A percentile compares a stretch with the other conserved stretches of the same genome.
phyloP scores from a whole-genome alignment of 2,113 vertebrate species.

The Dermatemys mawii region DNA sequence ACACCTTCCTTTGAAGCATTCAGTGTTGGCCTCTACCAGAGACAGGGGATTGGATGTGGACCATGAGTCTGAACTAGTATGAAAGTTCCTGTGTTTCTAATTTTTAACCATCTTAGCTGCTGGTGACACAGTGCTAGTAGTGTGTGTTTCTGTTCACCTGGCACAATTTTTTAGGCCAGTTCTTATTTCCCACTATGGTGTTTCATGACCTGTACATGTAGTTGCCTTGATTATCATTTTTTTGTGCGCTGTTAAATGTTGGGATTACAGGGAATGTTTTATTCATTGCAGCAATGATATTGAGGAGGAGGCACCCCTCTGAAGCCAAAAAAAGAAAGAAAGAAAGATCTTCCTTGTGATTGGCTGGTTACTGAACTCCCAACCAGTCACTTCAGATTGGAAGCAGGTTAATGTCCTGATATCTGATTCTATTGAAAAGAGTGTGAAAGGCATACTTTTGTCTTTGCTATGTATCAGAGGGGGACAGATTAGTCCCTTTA shows the following conservation, averaged over 20 bases:
- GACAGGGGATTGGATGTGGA: background rate
- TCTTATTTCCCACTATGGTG: background rate
- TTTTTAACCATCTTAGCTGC: background rate
- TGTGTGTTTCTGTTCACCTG: background rate
- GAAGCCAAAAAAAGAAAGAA: background rate
- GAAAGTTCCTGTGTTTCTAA: background rate
- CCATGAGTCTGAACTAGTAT: background rate
- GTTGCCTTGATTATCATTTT: background rate
- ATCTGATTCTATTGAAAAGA: background rate
- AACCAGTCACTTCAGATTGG: background rate
- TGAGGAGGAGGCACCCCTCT: background rate
- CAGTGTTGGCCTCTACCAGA: background rate
- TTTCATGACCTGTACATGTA: background rate
- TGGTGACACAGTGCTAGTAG: background rate
- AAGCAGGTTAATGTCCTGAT: background rate
- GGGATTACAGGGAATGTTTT: background rate
- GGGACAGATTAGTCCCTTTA: background rate
- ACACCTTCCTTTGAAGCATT: background rate
- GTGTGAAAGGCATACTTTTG: background rate
- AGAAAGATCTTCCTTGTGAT: background rate
- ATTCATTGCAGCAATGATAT: background rate
- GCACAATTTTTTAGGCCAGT: background rate
- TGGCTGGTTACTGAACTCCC: background rate
- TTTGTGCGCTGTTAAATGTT: background rate
- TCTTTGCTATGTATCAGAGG: background rate